Percentiles rank a stretch among this genome's conserved stretches.
phyloP scores from a whole-genome alignment of 2,888 invertebrate species.

The Ceriagrion tenellum region DNA sequence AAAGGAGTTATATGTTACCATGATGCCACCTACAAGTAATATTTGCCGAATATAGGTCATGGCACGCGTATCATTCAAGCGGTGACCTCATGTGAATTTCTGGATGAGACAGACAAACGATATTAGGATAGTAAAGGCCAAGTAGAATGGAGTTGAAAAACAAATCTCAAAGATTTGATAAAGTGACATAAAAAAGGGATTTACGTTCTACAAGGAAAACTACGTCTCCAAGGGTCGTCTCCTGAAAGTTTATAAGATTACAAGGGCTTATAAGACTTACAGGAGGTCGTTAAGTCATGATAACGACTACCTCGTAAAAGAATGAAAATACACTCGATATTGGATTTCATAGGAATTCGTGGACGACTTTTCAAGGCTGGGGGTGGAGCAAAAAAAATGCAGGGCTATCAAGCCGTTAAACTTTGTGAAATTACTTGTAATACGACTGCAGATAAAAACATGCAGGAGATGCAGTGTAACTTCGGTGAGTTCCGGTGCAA shows the following conservation, averaged over 20 bases:
- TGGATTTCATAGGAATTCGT: slow-evolving; percentile 43
- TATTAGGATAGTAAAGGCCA: slow-evolving; percentile 10
- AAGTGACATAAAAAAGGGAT: slow-evolving; percentile 41
- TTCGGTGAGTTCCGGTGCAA: slow-evolving; percentile 25
- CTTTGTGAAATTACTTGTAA: slow-evolving; percentile 40
- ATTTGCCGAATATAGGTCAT: neutral
- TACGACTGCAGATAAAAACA: slow-evolving; percentile 33
- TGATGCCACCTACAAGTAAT: too few relatives aligned
- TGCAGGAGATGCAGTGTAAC: slow-evolving; percentile 50
- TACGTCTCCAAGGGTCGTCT: slow-evolving; percentile 7
- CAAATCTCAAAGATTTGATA: slow-evolving; percentile 46
- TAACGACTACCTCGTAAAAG: slow-evolving; percentile 16
- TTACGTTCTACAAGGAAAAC: slow-evolving; percentile 63
- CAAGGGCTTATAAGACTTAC: slow-evolving; percentile 47
- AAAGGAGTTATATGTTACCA: too few relatives aligned
- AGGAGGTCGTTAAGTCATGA: slow-evolving; percentile 21
- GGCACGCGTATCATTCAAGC: neutral
- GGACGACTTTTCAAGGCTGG: neutral
- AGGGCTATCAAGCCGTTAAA: slow-evolving; percentile 39
- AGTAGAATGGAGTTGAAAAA: neutral
- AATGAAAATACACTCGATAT: slow-evolving; percentile 40
- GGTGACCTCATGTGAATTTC: neutral
- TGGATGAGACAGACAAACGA: neutral
- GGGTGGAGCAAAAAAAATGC: neutral
- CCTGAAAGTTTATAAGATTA: slow-evolving; percentile 55